phyloP scores from a whole-genome alignment of 2,113 vertebrate genomes.

The Malurus elegans region DNA sequence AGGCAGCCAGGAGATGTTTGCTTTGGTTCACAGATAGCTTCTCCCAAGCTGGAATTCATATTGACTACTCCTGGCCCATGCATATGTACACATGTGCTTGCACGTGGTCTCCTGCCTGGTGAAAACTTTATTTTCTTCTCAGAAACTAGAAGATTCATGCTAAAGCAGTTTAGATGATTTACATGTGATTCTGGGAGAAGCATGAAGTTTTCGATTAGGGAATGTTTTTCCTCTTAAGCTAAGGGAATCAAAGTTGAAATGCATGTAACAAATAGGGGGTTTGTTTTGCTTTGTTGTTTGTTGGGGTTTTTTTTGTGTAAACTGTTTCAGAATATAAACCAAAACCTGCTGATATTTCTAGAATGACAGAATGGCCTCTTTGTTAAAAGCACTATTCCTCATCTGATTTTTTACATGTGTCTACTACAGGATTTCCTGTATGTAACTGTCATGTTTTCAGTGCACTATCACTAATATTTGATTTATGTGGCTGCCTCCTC shows the following conservation, averaged over 20 bases:
- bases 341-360: not conserved
- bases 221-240: not conserved
- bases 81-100: fast-evolving
- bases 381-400: not conserved
- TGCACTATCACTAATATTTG: not conserved
- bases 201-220: not conserved
- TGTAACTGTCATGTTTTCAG: not conserved
- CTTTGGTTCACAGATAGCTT: not conserved
- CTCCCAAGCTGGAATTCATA: not conserved
- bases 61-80: fast-evolving
- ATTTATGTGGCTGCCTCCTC: not conserved
- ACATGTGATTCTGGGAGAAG: fast-evolving
- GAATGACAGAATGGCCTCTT: not conserved
- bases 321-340: not conserved
- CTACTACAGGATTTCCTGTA: not conserved
- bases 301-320: not conserved
- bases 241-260: not conserved
- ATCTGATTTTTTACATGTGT: not conserved
- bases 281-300: not conserved
- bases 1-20: not conserved
- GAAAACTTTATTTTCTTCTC: not conserved
- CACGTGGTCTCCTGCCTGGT: fast-evolving
- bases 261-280: fast-evolving
- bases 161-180: not conserved
- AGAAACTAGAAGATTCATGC: not conserved